Percentiles rank a stretch among this genome's conserved stretches.
phyloP scores from a whole-genome alignment of 2,888 invertebrate genomes.

The Diadromus collaris region DNA sequence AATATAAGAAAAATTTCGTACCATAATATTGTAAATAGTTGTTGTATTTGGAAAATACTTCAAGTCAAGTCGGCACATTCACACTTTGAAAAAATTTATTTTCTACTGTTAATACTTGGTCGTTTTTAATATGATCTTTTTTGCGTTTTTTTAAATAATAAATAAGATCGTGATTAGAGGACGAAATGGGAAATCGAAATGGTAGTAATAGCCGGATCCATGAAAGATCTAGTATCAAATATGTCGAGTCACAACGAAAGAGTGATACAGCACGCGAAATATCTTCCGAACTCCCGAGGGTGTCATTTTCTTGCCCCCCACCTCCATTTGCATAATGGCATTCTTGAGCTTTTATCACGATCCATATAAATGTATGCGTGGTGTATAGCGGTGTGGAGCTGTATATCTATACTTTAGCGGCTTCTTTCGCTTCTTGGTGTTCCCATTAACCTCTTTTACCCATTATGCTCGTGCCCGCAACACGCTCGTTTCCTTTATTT shows the following conservation, averaged over 20 bases:
- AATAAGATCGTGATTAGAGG: not conserved
- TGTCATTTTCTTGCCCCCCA: slow-evolving; percentile 42
- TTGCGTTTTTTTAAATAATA: not conserved
- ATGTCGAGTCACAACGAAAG: slow-evolving; percentile 37
- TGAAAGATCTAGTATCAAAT: not conserved
- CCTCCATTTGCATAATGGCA: slow-evolving; percentile 64
- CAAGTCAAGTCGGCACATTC: not conserved
- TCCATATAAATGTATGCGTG: slow-evolving; percentile 57
- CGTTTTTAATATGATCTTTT: not conserved
- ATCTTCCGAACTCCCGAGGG: slow-evolving; percentile 41
- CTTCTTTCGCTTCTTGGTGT: slow-evolving; percentile 60
- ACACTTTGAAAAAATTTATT: not conserved
- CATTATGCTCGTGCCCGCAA: slow-evolving; percentile 61
- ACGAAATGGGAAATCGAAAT: not conserved
- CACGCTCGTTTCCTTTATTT: slow-evolving; percentile 61
- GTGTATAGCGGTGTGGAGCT: not conserved
- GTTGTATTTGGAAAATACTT: not conserved
- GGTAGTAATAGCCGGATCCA: not conserved
- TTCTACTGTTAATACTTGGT: not conserved
- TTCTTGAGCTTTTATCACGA: slow-evolving; percentile 66
- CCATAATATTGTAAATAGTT: not conserved
- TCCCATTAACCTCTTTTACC: slow-evolving; percentile 63
- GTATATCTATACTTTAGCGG: slow-evolving; percentile 51
- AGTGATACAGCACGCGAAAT: slow-evolving; percentile 50
- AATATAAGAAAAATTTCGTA: not conserved